A percentile compares a stretch with the other conserved stretches of the same genome.
phyloP scores from a whole-genome alignment of 2,113 vertebrate species.

The Lates calcarifer region DNA sequence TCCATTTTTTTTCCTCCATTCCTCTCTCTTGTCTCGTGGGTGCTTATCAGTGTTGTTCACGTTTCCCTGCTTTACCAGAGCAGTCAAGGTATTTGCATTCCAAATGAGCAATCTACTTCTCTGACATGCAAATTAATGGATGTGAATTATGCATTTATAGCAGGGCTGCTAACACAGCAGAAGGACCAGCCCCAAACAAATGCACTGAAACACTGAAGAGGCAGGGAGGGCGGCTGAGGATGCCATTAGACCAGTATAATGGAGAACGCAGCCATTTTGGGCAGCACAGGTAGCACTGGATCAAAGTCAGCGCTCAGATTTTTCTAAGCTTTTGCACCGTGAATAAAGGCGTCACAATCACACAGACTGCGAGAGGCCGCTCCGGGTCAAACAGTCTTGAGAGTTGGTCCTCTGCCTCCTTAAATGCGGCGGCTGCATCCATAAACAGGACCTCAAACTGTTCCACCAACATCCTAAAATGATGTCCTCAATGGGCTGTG shows the following conservation, averaged over 20 bases:
- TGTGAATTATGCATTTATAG: slow-evolving; percentile 81
- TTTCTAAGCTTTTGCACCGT: neutral
- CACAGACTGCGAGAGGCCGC: too few relatives aligned
- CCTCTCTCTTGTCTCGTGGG: slow-evolving; percentile 41
- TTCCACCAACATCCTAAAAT: too few relatives aligned
- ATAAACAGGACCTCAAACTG: too few relatives aligned
- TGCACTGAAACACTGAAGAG: slow-evolving; percentile 3
- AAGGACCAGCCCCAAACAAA: slow-evolving; percentile 37
- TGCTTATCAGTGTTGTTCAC: slow-evolving; percentile 76
- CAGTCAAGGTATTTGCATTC: slow-evolving; percentile 83
- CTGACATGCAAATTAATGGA: slow-evolving; percentile 83
- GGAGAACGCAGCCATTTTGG: slow-evolving; percentile 37
- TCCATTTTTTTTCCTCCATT: slow-evolving; percentile 13
- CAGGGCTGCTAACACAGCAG: slow-evolving; percentile 65
- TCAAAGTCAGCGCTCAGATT: neutral
- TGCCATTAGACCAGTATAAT: neutral
- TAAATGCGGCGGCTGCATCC: too few relatives aligned
- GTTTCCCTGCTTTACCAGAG: slow-evolving; percentile 65
- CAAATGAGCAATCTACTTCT: slow-evolving; percentile 81
- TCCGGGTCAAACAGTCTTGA: too few relatives aligned
- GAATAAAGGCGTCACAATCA: too few relatives aligned
- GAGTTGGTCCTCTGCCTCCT: too few relatives aligned
- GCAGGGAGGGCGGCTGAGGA: slow-evolving; percentile 8
- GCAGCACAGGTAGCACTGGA: neutral
- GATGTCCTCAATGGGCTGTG: too few relatives aligned